Evolutionary conservation across 2,888 invertebrate genomes (phyloP).

Genomic region (Heterodera filipjevi): DNA sequence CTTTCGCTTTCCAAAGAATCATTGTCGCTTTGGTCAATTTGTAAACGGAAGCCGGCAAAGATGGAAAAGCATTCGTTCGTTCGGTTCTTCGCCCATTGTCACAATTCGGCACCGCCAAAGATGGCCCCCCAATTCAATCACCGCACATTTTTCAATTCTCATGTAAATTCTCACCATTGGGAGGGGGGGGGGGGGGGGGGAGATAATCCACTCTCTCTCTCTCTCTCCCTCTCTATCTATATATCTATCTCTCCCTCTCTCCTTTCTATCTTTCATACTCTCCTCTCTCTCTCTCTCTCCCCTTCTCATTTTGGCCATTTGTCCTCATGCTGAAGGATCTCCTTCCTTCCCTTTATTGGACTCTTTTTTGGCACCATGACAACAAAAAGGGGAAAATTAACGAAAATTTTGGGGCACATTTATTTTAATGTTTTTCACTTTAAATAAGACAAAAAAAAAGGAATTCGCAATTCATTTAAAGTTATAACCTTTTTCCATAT

Average conservation of each 20-base stretch:
- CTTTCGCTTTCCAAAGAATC: neutral
- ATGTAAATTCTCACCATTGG: neutral
- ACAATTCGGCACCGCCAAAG: neutral
- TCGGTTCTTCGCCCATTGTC: neutral
- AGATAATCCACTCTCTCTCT: too few species aligned
- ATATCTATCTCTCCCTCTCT: too few species aligned
- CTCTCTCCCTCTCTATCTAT: too few species aligned
- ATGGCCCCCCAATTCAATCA: neutral
- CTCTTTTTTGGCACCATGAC: constrained; percentile 2
- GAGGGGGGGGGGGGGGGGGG: too few species aligned
- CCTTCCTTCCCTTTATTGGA: neutral
- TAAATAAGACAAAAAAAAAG: neutral
- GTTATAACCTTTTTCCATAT: too few species aligned
- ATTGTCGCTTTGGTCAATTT: neutral
- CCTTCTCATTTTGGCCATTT: neutral
- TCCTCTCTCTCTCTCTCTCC: neutral
- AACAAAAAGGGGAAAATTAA: constrained; percentile 2
- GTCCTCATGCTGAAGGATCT: neutral
- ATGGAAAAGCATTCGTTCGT: neutral
- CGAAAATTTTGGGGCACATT: neutral
- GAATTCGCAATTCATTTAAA: neutral
- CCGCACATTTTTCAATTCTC: neutral
- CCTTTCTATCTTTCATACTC: neutral
- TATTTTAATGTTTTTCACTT: too few species aligned
- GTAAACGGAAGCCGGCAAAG: neutral